Evolutionary conservation across 1,140 invertebrate species (phyloP).

Genomic region (Orchesella cincta): DNA sequence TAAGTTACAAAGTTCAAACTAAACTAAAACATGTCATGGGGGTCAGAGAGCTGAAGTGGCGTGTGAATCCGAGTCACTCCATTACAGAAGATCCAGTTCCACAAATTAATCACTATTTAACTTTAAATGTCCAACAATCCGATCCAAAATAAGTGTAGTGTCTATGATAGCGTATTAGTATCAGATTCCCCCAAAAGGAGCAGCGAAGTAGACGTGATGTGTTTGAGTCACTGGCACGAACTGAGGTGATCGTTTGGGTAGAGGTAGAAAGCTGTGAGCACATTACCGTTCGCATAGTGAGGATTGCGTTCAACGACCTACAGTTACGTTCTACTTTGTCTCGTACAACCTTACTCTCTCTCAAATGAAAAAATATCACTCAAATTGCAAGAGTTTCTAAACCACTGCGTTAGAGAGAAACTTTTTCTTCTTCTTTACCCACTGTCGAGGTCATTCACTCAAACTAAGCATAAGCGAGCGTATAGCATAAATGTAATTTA

Average conservation of each 20-base stretch:
- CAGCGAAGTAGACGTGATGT: neutral
- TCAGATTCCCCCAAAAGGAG: neutral
- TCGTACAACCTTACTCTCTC: slow-evolving; percentile 2
- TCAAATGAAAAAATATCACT: neutral
- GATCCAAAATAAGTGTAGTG: neutral
- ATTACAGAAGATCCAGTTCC: no score
- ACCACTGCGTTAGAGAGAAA: neutral
- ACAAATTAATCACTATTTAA: no score
- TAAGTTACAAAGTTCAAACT: neutral
- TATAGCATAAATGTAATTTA: neutral
- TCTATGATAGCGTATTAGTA: no score
- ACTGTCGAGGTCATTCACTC: neutral
- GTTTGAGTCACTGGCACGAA: no score
- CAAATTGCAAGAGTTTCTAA: neutral
- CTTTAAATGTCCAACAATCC: neutral
- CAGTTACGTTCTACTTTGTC: slow-evolving; percentile 32
- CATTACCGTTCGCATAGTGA: neutral
- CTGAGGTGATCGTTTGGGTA: neutral
- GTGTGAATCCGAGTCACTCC: no score
- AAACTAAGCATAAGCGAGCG: neutral
- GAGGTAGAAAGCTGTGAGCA: neutral
- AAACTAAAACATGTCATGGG: neutral
- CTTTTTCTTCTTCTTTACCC: neutral
- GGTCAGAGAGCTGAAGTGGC: no score
- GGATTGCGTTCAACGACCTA: slow-evolving; percentile 27